Evolutionary conservation across 2,888 invertebrate genomes (phyloP).

Genomic region (Euproctis similis): DNA sequence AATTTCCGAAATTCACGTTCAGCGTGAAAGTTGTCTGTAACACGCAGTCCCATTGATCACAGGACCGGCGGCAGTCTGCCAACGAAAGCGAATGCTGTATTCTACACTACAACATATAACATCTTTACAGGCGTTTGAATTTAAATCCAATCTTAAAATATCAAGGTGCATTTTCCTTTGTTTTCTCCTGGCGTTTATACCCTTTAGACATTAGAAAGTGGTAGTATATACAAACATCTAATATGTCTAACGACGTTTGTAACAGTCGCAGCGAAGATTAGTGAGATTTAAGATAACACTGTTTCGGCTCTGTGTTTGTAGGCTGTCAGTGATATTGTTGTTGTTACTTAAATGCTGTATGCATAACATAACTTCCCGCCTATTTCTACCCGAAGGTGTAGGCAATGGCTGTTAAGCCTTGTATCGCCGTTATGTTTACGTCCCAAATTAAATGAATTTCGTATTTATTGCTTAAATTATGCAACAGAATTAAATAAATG

Average conservation of each 20-base stretch:
- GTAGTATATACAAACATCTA: slow-evolving; percentile 26
- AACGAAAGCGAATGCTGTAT: slow-evolving; percentile 66
- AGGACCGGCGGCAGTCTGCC: slow-evolving; percentile 40
- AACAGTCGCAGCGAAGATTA: slow-evolving; percentile 33
- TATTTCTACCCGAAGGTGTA: too few species aligned
- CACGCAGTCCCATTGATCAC: slow-evolving; percentile 64
- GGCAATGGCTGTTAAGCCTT: too few species aligned
- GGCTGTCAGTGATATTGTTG: slow-evolving; percentile 1
- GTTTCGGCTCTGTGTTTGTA: slow-evolving; percentile 14
- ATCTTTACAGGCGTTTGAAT: too few species aligned
- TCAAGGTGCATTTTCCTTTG: slow-evolving; percentile 14
- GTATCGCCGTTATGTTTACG: too few species aligned
- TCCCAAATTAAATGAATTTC: too few species aligned
- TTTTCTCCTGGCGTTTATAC: slow-evolving; percentile 3
- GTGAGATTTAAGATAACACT: slow-evolving; percentile 32
- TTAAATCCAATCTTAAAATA: slow-evolving; percentile 3
- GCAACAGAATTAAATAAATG: too few species aligned
- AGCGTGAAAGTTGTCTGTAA: slow-evolving; percentile 57
- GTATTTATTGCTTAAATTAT: too few species aligned
- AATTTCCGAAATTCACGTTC: slow-evolving; percentile 43
- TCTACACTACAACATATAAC: slow-evolving; percentile 16
- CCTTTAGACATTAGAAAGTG: slow-evolving; percentile 6
- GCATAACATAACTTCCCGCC: too few species aligned
- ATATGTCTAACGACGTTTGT: slow-evolving; percentile 35
- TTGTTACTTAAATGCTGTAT: too few species aligned